phyloP scores from a whole-genome alignment of 1,140 invertebrate genomes.

The Dreissena rostriformis region DNA sequence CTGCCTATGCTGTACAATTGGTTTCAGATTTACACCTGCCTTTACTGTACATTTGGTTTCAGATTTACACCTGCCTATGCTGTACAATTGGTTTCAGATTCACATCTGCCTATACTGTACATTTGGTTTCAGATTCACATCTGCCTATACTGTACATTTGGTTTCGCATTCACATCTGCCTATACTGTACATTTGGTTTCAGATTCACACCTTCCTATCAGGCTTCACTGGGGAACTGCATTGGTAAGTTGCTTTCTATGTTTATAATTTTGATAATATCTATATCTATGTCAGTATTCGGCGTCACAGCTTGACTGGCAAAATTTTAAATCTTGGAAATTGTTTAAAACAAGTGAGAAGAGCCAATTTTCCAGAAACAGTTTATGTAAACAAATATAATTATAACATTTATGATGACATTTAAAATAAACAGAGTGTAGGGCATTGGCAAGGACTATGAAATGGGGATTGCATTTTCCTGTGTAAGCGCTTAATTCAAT shows the following conservation, averaged over 20 bases:
- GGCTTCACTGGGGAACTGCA: conserved; percentile 73
- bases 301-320: no score
- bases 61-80: conserved; percentile 73
- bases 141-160: conserved; percentile 60
- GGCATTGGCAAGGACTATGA: no score
- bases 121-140: conserved; percentile 67
- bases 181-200: conserved; percentile 39
- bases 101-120: conserved; percentile 63
- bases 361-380: no score
- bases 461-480: no score
- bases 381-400: no score
- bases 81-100: conserved; percentile 64
- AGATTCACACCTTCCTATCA: conserved; percentile 73
- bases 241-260: conserved; percentile 63
- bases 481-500: no score
- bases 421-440: no score
- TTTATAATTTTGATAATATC: neutral
- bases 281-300: no score
- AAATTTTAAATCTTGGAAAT: no score
- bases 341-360: no score
- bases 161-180: conserved; percentile 70
- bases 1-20: conserved; percentile 59
- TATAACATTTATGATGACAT: no score
- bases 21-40: conserved; percentile 69
- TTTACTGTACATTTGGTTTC: conserved; percentile 56